Base-by-base conservation (phyloP, 2,888 invertebrate species). In the Protodeltote pygarga region DNA sequence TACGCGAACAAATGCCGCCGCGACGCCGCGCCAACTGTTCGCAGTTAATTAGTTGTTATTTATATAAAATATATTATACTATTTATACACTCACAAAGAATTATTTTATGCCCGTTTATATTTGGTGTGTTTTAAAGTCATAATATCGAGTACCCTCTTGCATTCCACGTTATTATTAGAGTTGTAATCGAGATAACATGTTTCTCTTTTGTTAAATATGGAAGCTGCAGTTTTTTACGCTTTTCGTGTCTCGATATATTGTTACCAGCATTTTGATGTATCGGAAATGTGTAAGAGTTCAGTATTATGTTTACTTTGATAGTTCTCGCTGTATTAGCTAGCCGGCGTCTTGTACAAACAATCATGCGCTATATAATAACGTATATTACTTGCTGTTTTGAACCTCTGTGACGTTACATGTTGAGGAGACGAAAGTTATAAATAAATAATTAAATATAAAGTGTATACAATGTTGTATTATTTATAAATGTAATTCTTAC, bases 151-250 rank as follows among this genome's bases (percentile, higher is more conserved):
- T 73, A 77, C 75, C 86, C 85, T 82, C 79, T 85, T 89, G 90
- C 90, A 91, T 91, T 91, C 91, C 90, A 89, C 82, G 75, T 80
- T 84, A 75, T 71, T 76, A 75, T 83, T 83, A 85, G 79, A 70
- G 28, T 52, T 54, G 23, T 49, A 58, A 49, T 64, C 57, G 29
- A 79, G 66, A 70, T 73, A 70, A 71, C 53, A 62, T 67, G 63
- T 66, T 53, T 57, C n/a, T 60, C 61, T 63, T 31, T 41, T 41
- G 10, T 46, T 39, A 53, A 53, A 51, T 47, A 40, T 32, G 14
- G 61, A 66, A 69, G 62, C 59, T 54, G 57, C 68, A 67, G 65
- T 65, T 65, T 70, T 71, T 68, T 55, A 68, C 64, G 76, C 74
- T 76, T 77, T 63, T 61, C 52, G 38, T 60, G 46, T 66, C 62